A percentile compares a stretch with the other conserved stretches of the same genome.
phyloP scores from a whole-genome alignment of 2,113 vertebrate genomes.

The Aphyosemion australe region DNA sequence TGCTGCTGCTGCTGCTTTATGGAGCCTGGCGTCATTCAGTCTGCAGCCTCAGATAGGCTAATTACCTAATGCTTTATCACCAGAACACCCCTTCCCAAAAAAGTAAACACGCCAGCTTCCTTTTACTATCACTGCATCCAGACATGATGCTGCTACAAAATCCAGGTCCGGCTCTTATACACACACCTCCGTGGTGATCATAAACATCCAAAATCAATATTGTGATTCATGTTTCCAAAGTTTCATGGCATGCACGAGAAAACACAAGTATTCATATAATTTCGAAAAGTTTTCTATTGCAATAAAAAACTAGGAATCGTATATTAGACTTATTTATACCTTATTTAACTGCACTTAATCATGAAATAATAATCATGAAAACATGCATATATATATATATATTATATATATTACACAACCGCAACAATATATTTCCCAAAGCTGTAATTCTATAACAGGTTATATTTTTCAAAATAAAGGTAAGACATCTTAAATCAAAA shows the following conservation, averaged over 20 bases:
- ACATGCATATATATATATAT: no score
- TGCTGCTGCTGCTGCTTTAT: conserved; percentile 60
- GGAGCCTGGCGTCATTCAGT: conserved; percentile 80
- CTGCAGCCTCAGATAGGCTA: conserved; percentile 80
- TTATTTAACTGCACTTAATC: no score
- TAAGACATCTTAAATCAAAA: neutral
- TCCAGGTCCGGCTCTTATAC: neutral
- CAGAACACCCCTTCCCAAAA: conserved; percentile 62
- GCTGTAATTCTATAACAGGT: neutral
- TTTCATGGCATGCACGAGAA: neutral
- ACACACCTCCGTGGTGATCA: conserved; percentile 31
- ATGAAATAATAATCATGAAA: no score
- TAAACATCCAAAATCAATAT: neutral
- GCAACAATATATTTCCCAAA: neutral
- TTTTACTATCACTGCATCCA: conserved; percentile 31
- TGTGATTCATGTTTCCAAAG: neutral
- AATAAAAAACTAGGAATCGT: no score
- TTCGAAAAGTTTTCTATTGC: neutral
- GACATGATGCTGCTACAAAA: neutral
- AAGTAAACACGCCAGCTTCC: conserved; percentile 74
- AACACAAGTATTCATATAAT: neutral
- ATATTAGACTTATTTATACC: no score
- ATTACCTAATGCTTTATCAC: conserved; percentile 80
- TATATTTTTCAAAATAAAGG: neutral
- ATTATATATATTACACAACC: no score